Base-by-base conservation (phyloP, 2,113 vertebrate species). In the Pandion haliaetus region DNA sequence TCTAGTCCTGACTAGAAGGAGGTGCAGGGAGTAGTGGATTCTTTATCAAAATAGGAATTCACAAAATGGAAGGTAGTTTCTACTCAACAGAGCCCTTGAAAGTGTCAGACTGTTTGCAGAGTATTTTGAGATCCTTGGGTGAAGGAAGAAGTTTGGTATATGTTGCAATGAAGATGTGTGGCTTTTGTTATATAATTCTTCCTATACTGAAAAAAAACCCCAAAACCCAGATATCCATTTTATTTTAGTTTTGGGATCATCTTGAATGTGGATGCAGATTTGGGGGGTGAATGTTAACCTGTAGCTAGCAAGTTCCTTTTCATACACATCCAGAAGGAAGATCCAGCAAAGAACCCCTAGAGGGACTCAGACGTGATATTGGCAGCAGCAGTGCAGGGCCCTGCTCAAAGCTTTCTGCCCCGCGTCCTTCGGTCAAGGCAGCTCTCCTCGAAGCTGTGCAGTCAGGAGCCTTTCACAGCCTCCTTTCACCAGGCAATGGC, bases 341-440 rank as follows among this genome's bases (percentile, higher is more conserved):
- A 44, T 38, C 14, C 63, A 58, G 6, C n/a, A 45, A 24, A 71
- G 28, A 26, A 6, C 16, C 14, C 34, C 1, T 3, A 13, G 38
- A 54, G 10, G 29, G 14, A 70, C 44, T 12, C 3, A 5, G 16
- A 8, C 15, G 21, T 31, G 61, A 5, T 6, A 45, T 26, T 79
- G 88, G 55, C 38, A 85, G 69, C 54, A 63, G 49, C 62, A 40
- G 14, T 10, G 49, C 62, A 63, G 55, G 47, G 17, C 28, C 36
- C n/a, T 69, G 49, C 69, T 61, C 29, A 15, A 17, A 19, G 16
- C 31, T 24, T 21, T 74, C 28, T 61, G 49, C 49, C 38, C 9
- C 10, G 1, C 38, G 55, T 59, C 1, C 0, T 80, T 47, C 0
- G 8, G 26, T 55, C 2, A 2, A 19, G 59, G 61, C 65, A 79